Base-by-base conservation (phyloP, 1,140 invertebrate genomes). In the Scaptodrosophila lebanonensis region DNA sequence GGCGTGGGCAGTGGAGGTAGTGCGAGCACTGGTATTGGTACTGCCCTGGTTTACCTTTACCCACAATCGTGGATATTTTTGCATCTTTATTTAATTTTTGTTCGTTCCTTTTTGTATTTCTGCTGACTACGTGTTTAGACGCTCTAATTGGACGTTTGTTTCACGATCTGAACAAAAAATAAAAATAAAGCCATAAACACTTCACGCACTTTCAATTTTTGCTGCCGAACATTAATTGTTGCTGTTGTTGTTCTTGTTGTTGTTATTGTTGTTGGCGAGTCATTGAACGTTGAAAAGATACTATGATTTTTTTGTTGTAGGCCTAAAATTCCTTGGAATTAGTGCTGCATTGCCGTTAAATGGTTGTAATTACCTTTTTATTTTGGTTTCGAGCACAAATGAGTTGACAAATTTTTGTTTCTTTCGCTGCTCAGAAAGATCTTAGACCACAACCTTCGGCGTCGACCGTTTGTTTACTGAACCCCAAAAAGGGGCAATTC, bases 151-250 rank as follows among this genome's bases (percentile, higher is more conserved):
- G 63, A 56, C 56, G 45, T 79, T 77, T 70, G 79, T 63, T 66
- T 53, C 47, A 49, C 43, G 22, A 8, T 33, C 52, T 42, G 52
- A 20, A 36, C 36, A 57, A 18, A 57, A 50, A 18, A 38, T 29
- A 22, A 30, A 47, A 61, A 56, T 13, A 18, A 43, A 35, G 27
- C 56, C 68, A 64, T 36, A 54, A 65, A 79, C 67, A 44, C 51
- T 60, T 48, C 54, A 77, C 72, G 72, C 72, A 77, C 73, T 67
- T 79, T 79, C 60, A 61, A 59, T 79, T 79, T 65, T 62, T 50
- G n/a, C 16, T 51, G 43, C 49, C 47, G 36, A 47, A 51, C 25
- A n/a, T n/a, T n/a, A n/a, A n/a, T n/a, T n/a, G n/a, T n/a, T n/a
- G n/a, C n/a, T n/a, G n/a, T n/a, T n/a, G n/a, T n/a, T n/a, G n/a